Percentiles rank a stretch among this genome's conserved stretches.
phyloP scores from a whole-genome alignment of 2,113 vertebrate genomes.

The Morone saxatilis region DNA sequence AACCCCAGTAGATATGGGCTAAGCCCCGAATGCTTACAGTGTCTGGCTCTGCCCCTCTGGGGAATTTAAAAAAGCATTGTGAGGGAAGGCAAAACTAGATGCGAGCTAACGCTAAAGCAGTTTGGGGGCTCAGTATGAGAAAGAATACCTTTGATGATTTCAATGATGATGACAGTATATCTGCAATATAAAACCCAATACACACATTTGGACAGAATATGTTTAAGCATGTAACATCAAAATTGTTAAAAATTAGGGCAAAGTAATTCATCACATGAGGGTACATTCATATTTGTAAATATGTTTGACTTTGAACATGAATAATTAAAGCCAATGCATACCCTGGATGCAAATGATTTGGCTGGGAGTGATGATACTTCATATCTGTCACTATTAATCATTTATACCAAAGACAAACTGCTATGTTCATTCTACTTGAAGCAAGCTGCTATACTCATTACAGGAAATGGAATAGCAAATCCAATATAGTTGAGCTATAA shows the following conservation, averaged over 20 bases:
- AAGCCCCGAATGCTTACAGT: no score
- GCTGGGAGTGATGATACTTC: conserved; percentile 63
- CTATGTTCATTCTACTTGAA: conserved; percentile 55
- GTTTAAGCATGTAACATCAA: conserved; percentile 9
- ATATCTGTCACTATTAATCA: conserved; percentile 75
- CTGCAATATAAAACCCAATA: neutral
- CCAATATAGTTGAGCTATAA: conserved; percentile 52
- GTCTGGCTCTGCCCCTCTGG: no score
- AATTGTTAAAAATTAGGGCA: conserved; percentile 28
- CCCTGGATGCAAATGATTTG: conserved; percentile 64
- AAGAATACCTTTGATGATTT: neutral
- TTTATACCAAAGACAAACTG: conserved; percentile 61
- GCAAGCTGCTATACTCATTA: conserved; percentile 50
- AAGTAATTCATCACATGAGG: conserved; percentile 39
- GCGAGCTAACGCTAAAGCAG: neutral
- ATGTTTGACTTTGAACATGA: conserved; percentile 62
- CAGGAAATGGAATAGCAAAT: conserved; percentile 64
- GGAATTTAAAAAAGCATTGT: no score
- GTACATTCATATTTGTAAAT: conserved; percentile 52
- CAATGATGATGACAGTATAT: neutral
- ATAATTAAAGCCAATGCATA: conserved; percentile 67
- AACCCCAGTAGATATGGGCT: no score
- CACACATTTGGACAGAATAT: neutral
- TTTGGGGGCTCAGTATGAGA: neutral
- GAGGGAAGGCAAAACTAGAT: no score